Percentiles rank a stretch among this genome's conserved stretches.
Conservation (phyloP, 1,140 invertebrate genomes). For the Drosophila pandora region DNA sequence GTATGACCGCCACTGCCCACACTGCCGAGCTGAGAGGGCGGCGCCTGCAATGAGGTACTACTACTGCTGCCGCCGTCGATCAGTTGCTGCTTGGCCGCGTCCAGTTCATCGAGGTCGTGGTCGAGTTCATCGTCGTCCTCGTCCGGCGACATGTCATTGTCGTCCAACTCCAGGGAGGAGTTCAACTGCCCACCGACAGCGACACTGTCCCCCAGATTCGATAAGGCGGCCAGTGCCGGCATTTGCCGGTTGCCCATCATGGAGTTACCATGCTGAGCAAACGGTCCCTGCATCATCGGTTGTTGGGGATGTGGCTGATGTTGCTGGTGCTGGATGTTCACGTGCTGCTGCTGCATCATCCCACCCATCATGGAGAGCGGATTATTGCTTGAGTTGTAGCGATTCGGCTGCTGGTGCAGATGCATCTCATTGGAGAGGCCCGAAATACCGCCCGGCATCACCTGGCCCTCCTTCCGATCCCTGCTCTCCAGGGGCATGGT, state of each 20-base stretch:
- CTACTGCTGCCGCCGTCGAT: conserved; percentile 81
- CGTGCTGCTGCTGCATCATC: conserved; percentile 68
- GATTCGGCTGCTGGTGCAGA: conserved; percentile 57
- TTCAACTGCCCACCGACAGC: conserved; percentile 49
- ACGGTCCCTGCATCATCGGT: conserved; percentile 43
- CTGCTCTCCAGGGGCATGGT: conserved; percentile 35
- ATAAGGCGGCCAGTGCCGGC: conserved; percentile 42
- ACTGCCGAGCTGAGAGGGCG: conserved; percentile 58
- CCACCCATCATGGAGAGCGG: conserved; percentile 75
- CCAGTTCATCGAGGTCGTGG: conserved; percentile 70
- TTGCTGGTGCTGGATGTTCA: conserved; percentile 35
- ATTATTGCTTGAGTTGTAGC: conserved; percentile 70
- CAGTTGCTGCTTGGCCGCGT: conserved; percentile 78
- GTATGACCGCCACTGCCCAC: conserved; percentile 44
- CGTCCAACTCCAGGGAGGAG: conserved; percentile 71
- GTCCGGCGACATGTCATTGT: conserved; percentile 76
- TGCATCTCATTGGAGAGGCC: conserved; percentile 63
- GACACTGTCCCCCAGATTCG: conserved; percentile 37
- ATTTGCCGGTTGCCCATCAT: conserved; percentile 47
- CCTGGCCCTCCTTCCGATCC: conserved; percentile 20
- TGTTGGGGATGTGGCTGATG: conserved; percentile 23
- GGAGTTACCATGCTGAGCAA: conserved; percentile 43
- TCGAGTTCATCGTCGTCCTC: conserved; percentile 80
- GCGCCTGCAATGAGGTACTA: conserved; percentile 76
- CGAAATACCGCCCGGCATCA: conserved; percentile 36